Evolutionary conservation across 2,797 vertebrate genomes (phyloP).

Genomic region (Gallinago solitaria): DNA sequence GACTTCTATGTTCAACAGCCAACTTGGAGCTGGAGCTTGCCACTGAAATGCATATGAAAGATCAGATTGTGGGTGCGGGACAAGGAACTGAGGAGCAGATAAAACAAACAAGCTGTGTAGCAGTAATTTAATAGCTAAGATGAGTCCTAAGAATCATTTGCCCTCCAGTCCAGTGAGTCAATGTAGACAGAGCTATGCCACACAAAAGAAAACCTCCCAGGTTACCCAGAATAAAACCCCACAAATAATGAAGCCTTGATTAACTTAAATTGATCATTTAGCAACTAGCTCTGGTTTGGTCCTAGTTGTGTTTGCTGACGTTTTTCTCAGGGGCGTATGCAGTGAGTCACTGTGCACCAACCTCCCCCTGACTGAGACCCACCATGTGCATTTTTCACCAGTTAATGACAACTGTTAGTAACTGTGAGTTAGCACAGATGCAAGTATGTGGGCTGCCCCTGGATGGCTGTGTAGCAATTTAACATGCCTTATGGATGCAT

Average conservation of each 20-base stretch:
- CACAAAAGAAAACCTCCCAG: conserved; percentile 5
- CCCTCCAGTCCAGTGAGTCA: neutral
- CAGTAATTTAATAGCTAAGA: neutral
- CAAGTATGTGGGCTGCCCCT: neutral
- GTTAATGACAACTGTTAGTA: neutral
- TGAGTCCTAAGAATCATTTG: neutral
- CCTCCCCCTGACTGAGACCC: neutral
- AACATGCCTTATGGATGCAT: neutral
- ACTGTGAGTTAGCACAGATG: neutral
- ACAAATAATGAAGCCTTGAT: neutral
- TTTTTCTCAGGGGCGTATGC: neutral
- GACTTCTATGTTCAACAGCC: neutral
- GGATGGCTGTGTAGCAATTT: neutral
- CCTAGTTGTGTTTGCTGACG: neutral
- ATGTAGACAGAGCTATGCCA: neutral
- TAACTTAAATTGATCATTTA: neutral
- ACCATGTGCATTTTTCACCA: neutral
- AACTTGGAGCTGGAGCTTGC: neutral
- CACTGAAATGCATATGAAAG: neutral
- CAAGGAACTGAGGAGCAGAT: neutral
- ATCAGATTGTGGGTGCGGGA: neutral
- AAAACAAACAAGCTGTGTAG: neutral
- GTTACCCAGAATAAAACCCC: neutral
- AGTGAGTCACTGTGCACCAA: neutral
- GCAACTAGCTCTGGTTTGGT: neutral